phyloP scores from a whole-genome alignment of 1,140 invertebrate species.

The Camponotus pennsylvanicus region DNA sequence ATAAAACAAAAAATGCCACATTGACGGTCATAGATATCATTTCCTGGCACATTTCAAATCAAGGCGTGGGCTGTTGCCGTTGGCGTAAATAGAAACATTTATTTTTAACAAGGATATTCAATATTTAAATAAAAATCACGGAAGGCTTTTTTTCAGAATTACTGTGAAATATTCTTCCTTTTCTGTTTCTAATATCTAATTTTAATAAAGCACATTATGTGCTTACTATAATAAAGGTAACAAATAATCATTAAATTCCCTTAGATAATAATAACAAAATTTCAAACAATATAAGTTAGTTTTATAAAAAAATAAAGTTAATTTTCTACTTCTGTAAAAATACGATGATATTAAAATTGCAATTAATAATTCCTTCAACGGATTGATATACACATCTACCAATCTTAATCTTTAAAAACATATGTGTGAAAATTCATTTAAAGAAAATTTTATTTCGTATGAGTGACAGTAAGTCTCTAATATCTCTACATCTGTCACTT shows the following conservation, averaged over 20 bases:
- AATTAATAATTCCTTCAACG: not conserved
- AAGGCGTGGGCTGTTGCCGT: too few species aligned
- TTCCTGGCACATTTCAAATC: not conserved
- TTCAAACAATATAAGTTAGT: not conserved
- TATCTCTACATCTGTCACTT: not conserved
- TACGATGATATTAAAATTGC: not conserved
- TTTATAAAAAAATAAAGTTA: not conserved
- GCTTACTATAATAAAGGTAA: not conserved
- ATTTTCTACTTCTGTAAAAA: not conserved
- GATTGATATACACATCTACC: not conserved
- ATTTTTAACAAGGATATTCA: not conserved
- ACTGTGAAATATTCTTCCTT: not conserved
- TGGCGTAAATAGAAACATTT: not conserved
- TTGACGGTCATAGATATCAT: slow-evolving; percentile 28
- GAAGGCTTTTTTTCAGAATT: not conserved
- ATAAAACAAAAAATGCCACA: slow-evolving; percentile 30
- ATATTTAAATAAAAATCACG: not conserved
- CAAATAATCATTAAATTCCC: not conserved
- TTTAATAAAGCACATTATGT: not conserved
- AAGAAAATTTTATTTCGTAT: not conserved
- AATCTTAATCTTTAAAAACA: not conserved
- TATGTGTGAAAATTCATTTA: not conserved
- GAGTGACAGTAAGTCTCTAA: slow-evolving; percentile 14
- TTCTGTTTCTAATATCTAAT: not conserved
- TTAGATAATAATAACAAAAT: not conserved